Evolutionary conservation across 2,888 invertebrate species (phyloP).

Genomic region (Cataglyphis rosenhaueri): DNA sequence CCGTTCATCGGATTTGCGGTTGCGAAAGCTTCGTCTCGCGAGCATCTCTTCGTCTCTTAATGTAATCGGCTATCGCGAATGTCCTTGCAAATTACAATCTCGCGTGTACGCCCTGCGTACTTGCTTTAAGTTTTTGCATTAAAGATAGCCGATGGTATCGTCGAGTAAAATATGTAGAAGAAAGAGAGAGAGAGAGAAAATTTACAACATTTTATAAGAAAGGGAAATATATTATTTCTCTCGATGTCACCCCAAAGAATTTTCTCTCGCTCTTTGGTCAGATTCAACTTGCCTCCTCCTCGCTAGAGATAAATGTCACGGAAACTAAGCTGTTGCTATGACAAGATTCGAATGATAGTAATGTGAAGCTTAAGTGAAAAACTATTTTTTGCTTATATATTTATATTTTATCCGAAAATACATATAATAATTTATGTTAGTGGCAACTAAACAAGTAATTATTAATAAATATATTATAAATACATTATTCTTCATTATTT

Average conservation of each 20-base stretch:
- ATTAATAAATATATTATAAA: not conserved
- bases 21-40: not conserved
- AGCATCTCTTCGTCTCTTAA: not conserved
- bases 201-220: not conserved
- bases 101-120: conserved; percentile 26
- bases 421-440: not conserved
- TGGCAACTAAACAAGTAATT: not conserved
- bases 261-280: not conserved
- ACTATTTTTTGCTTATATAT: not conserved
- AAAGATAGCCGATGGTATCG: conserved; percentile 30
- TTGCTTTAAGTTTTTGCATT: conserved; percentile 12
- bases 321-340: not conserved
- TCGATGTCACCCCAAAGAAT: not conserved
- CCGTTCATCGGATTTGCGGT: not conserved
- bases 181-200: not conserved
- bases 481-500: not conserved
- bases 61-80: not conserved
- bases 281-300: not conserved
- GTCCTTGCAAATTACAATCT: conserved; percentile 43
- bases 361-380: not conserved
- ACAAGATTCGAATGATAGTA: not conserved
- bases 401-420: not conserved
- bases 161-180: not conserved
- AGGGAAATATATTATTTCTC: not conserved
- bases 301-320: not conserved